Base-by-base conservation (phyloP, 2,888 invertebrate genomes). In the Branchinecta sandiegonensis region DNA sequence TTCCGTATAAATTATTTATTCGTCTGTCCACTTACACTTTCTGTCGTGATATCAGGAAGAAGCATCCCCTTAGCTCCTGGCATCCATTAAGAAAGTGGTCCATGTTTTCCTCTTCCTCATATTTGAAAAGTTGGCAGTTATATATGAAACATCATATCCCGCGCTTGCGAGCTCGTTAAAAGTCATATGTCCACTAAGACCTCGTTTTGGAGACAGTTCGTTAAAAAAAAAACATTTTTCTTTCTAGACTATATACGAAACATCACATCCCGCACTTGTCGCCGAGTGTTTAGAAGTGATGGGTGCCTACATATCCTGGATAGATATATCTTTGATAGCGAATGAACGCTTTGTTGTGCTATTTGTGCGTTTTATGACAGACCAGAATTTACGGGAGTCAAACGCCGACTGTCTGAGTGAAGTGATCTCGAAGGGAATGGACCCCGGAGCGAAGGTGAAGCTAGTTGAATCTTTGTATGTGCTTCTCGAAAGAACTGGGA, bases 391-490 rank as follows among this genome's bases (percentile, higher is more conserved):
- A 67, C 73, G 81, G 48, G 81, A 81, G 72, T 77, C 79, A 48
- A 80, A 82, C 1, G 80, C 81, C 67, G 80, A 82, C 71, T 82
- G 82, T 71, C 78, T 83, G 65, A 77, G 77, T 71, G 80, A 80
- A 70, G 79, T 83, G 56, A 75, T 83, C 65, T 77, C 76, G 69
- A 83, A 83, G 74, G 83, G 83, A 71, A 83, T 83, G 83, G 81
- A 81, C n/a, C 80, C 82, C 2, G 72, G 78, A 12, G 79, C 79
- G 48, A 83, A 83, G 74, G 76, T 79, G 2, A 77, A 79, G 70
- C 76, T 83, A 11, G 78, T 82, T 14, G 79, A 81, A 72, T 79
- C 79, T 6, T 79, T 81, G 72, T 76, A 78, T 46, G 72, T 74
- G 50, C 77, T 80, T 2, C 73, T 81, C 63, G 76, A 79, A 50